phyloP scores from a whole-genome alignment of 2,888 invertebrate species.

The Oscheius sp. region DNA sequence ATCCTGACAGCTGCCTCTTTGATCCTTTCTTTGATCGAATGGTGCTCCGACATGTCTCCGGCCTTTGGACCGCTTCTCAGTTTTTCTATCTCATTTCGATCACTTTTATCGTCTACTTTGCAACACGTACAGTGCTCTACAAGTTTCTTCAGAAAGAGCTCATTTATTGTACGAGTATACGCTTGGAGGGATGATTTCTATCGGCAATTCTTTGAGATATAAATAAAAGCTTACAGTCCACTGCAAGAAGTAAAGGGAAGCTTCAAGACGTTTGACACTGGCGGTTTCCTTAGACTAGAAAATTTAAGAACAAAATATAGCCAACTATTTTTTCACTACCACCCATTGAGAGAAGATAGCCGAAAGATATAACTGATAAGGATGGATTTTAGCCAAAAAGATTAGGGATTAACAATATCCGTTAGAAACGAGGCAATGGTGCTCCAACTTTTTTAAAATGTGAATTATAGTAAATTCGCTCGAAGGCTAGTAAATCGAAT shows the following conservation, averaged over 20 bases:
- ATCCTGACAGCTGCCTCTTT: conserved; percentile 22
- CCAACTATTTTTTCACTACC: neutral
- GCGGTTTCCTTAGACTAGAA: neutral
- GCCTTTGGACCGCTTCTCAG: conserved; percentile 12
- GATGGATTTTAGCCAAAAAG: no score
- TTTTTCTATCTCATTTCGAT: conserved; percentile 8
- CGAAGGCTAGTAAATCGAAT: no score
- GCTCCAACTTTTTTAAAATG: no score
- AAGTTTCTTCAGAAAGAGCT: conserved; percentile 20
- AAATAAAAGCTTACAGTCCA: conserved; percentile 22
- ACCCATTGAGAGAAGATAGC: neutral
- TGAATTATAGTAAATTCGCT: no score
- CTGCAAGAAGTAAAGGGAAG: conserved; percentile 8
- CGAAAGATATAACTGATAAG: no score
- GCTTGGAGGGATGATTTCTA: conserved; percentile 20
- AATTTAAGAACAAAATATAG: neutral
- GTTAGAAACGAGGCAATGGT: no score
- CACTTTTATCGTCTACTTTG: conserved; percentile 4
- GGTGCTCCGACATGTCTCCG: conserved; percentile 1
- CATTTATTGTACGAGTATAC: conserved; percentile 20
- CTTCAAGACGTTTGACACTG: conserved; percentile 6
- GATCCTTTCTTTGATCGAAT: conserved; percentile 19
- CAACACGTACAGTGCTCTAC: conserved; percentile 19
- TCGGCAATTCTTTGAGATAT: neutral
- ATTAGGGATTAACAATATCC: no score